Evolutionary conservation across 2,113 vertebrate species (phyloP).

Genomic region (Saimiri boliviensis): DNA sequence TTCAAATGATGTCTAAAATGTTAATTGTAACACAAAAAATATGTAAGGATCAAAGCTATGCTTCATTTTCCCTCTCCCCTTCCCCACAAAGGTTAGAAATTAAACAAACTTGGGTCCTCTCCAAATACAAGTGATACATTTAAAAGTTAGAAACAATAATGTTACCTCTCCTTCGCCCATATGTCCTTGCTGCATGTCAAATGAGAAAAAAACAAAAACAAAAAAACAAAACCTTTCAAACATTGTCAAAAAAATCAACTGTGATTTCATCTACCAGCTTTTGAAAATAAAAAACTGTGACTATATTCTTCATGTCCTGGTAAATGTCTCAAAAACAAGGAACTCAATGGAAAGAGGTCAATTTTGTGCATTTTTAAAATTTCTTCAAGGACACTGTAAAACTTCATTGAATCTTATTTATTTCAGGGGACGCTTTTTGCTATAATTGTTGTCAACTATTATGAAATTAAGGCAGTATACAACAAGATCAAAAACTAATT

Average conservation of each 20-base stretch:
- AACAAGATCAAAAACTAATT: conserved; percentile 1
- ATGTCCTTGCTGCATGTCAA: conserved; percentile 99
- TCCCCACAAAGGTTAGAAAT: conserved; percentile 68
- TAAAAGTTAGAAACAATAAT: conserved; percentile 87
- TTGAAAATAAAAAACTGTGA: conserved; percentile 54
- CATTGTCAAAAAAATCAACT: conserved; percentile 87
- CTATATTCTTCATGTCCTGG: conserved; percentile 34
- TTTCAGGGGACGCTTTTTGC: conserved; percentile 23
- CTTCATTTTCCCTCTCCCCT: conserved; percentile 2
- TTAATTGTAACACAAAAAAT: conserved; percentile 68
- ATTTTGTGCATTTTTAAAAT: not conserved
- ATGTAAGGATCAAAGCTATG: conserved; percentile 44
- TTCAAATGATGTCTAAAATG: not conserved
- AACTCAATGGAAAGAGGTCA: conserved; percentile 11
- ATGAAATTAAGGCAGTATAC: not conserved
- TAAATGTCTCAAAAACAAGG: conserved; percentile 49
- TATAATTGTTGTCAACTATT: not conserved
- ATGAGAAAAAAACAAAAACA: conserved; percentile 85
- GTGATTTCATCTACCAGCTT: conserved; percentile 69
- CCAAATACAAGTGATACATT: conserved; percentile 85
- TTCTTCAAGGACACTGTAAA: conserved; percentile 50
- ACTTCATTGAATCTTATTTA: not conserved
- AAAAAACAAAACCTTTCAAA: conserved; percentile 87
- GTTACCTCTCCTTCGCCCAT: conserved; percentile 99
- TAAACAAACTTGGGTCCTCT: conserved; percentile 72